Base-by-base conservation (phyloP, 2,797 vertebrate genomes). In the Liparis tanakae region DNA sequence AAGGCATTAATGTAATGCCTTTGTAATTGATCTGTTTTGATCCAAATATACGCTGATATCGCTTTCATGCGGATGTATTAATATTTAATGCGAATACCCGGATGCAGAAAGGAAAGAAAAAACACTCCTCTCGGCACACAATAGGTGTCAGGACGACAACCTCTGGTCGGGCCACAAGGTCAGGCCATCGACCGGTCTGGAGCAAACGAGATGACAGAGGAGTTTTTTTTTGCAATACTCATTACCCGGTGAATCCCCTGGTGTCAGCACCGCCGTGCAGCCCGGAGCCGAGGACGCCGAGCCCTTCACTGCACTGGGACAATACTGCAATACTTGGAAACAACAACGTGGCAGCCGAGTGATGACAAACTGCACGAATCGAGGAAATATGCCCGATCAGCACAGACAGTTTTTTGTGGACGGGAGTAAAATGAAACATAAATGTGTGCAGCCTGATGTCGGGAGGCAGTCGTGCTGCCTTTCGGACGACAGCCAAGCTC, bases 201-300 rank as follows among this genome's bases (percentile, higher is more conserved):
- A 71, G 67, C 84, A 78, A 91, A 90, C 80, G 54, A 81, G 91
- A 93, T 94, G 93, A 94, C 83, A 39, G 83, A 78, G 87, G 86
- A 72, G 83, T 92, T 91, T 88, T 75, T 75, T 55, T 34, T 74
- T 71, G 79, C 76, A 56, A 58, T 79, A 70, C 80, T 90, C 80
- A 86, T 93, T 93, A 92, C 81, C 70, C 67, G 9, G 76, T 78
- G 77, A 91, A 91, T 86, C 80, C 85, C 83, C 73, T 62, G 72
- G 87, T 69, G 87, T 93, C 93, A 93, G 91, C 93, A 89, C 17
- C 39, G 75, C 50, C 80, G 72, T 84, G 81, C 89, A 85, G 86
- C 85, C 79, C 37, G 67, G 81, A 78, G 75, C 76, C 68, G 83
- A 87, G 88, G 90, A 88, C 86, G 82, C 73, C 18, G 82, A 92